Base-by-base conservation (phyloP, 2,113 vertebrate genomes). In the Sander lucioperca region DNA sequence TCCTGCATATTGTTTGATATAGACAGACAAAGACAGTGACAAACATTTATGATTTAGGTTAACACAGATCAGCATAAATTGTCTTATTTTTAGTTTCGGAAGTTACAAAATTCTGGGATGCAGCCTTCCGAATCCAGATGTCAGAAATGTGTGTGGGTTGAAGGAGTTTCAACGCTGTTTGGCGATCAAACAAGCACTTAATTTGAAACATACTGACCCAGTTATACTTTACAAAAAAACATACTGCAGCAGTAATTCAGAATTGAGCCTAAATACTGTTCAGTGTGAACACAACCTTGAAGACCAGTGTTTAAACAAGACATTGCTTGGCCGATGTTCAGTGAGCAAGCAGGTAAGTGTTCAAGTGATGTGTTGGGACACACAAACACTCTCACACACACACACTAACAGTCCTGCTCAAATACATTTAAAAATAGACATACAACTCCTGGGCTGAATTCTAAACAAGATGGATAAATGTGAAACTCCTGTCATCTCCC, bases 391-490 rank as follows among this genome's bases (percentile, higher is more conserved):
- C 48, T 7, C 30, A 58, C 64, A 54, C 54, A 39, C 39, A 39
- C 39, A 39, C 48, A 47, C 33, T 6, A 33, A 6, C 48, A 79
- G 58, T 19, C 33, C 33, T 74, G 65, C 54, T 66, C 79, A 81
- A 86, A 85, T 83, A 83, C 18, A 80, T 80, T 74, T 65, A 83
- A 83, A 82, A 72, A 77, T 66, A 84, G 84, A 47, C 65, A 58
- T 57, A 58, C 66, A 86, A 5, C 62, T 73, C 43, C 62, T 27
- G 51, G 70, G 79, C 66, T 61, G 51, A 59, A 78, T 71, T 64
- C 84, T 86, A 91, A 90, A 93, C 82, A 88, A 79, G 74, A 69
- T 67, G 67, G 73, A 77, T 68, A 79, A 88, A 88, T 66, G 90
- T 86, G 82, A 93, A 91, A 85, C 80, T 86, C 33, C 8, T 56